Conservation (phyloP, 2,888 invertebrate genomes). For the Hyalella azteca region DNA sequence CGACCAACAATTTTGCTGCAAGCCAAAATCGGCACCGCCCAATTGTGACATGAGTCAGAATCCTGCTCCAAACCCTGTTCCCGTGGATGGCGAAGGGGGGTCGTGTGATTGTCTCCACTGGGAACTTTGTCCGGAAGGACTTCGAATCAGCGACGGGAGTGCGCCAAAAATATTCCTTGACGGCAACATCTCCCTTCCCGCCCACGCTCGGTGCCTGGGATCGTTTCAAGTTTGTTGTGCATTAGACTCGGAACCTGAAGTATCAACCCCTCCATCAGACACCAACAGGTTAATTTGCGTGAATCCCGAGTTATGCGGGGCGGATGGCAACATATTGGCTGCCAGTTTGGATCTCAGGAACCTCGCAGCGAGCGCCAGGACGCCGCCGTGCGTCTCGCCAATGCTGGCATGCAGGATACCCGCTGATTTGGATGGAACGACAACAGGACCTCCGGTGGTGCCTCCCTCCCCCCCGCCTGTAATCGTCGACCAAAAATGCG, state of each 20-base stretch:
- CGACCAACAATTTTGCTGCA: slow-evolving; percentile 42
- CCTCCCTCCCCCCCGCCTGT: not conserved
- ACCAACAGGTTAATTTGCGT: slow-evolving; percentile 46
- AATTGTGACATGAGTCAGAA: not conserved
- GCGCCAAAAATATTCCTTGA: slow-evolving; percentile 39
- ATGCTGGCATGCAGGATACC: slow-evolving; percentile 18
- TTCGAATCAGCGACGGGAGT: slow-evolving; percentile 42
- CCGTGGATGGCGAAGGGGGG: slow-evolving; percentile 41
- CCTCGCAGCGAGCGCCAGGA: not conserved
- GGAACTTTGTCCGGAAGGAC: slow-evolving; percentile 36
- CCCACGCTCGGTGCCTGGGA: slow-evolving; percentile 41
- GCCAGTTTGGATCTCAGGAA: slow-evolving; percentile 48
- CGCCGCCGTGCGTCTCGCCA: slow-evolving; percentile 3
- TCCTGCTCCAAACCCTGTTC: not conserved
- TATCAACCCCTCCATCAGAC: not conserved
- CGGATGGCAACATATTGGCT: slow-evolving; percentile 47
- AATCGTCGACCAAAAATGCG: not conserved
- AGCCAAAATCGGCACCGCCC: not conserved
- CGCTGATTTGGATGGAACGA: not conserved
- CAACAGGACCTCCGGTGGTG: not conserved
- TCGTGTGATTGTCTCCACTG: slow-evolving; percentile 48
- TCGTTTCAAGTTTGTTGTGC: slow-evolving; percentile 46
- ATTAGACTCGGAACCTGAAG: not conserved
- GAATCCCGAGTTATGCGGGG: slow-evolving; percentile 41
- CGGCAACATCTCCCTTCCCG: slow-evolving; percentile 7